Conservation (phyloP, 2,113 vertebrate species). For the Pristiophorus japonicus region DNA sequence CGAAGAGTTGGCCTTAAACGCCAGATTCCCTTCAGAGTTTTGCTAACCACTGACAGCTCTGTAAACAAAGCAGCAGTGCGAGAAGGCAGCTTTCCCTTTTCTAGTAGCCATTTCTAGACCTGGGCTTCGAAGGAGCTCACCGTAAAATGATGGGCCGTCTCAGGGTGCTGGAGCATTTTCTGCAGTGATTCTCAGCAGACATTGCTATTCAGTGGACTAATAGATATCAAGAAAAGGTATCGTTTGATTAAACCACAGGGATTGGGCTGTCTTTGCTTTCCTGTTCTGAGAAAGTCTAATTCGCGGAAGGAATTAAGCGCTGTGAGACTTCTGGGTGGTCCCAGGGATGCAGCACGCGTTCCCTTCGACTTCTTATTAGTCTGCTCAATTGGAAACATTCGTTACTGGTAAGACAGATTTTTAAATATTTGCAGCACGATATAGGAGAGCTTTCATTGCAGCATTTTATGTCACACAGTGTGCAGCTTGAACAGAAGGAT, state of each 20-base stretch:
- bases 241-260: constrained; percentile 42
- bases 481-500: neutral
- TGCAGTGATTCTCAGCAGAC: constrained; percentile 51
- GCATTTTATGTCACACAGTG: neutral
- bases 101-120: constrained; percentile 67
- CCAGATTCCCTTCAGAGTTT: constrained; percentile 73
- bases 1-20: constrained; percentile 64
- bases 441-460: neutral
- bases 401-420: neutral
- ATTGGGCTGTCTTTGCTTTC: constrained; percentile 36
- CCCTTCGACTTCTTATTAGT: neutral
- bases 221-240: constrained; percentile 57
- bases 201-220: constrained; percentile 56
- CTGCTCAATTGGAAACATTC: constrained; percentile 14
- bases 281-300: neutral
- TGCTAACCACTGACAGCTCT: constrained; percentile 74
- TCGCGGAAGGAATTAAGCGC: neutral
- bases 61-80: constrained; percentile 59
- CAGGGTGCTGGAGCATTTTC: neutral
- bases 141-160: constrained; percentile 56
- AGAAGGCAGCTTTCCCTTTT: constrained; percentile 61
- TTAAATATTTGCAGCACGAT: neutral
- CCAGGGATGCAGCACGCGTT: neutral
- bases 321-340: constrained; percentile 5
- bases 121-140: constrained; percentile 62